Percentiles rank a stretch among this genome's conserved stretches.
Evolutionary conservation across 2,888 invertebrate species (phyloP).

Genomic region (Norana najaformis): DNA sequence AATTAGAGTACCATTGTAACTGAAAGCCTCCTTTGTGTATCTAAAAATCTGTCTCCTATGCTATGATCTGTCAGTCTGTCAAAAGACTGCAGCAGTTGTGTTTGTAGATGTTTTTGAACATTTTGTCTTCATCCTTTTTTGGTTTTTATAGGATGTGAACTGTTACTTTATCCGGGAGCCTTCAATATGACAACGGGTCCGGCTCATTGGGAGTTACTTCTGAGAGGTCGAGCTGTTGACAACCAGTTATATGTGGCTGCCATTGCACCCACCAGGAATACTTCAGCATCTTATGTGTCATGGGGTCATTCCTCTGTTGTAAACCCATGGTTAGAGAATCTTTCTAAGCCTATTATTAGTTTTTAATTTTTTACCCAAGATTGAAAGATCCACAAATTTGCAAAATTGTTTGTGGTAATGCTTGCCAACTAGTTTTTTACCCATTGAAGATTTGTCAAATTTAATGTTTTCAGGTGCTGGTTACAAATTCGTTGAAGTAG

Average conservation of each 20-base stretch:
- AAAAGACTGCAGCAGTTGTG: slow-evolving; percentile 54
- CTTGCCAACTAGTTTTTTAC: no score
- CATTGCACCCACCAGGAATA: slow-evolving; percentile 80
- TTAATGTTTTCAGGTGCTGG: neutral
- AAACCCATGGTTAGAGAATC: slow-evolving; percentile 71
- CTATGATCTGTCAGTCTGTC: neutral
- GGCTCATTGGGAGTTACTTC: slow-evolving; percentile 85
- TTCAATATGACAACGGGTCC: slow-evolving; percentile 97
- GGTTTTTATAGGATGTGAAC: slow-evolving; percentile 72
- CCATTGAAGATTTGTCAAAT: neutral
- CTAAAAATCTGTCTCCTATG: no score
- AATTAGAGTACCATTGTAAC: no score
- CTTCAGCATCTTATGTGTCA: slow-evolving; percentile 75
- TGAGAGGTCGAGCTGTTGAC: slow-evolving; percentile 80
- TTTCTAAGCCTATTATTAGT: neutral
- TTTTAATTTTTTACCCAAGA: neutral
- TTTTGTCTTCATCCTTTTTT: neutral
- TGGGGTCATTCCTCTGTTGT: slow-evolving; percentile 85
- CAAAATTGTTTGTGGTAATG: no score
- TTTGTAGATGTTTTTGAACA: no score
- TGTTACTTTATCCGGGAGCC: slow-evolving; percentile 89
- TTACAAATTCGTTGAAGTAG: neutral
- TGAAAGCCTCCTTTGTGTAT: no score
- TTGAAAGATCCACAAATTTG: neutral
- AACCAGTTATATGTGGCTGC: slow-evolving; percentile 85